Conservation (phyloP, 2,888 invertebrate species). For the Drosophila colorata region DNA sequence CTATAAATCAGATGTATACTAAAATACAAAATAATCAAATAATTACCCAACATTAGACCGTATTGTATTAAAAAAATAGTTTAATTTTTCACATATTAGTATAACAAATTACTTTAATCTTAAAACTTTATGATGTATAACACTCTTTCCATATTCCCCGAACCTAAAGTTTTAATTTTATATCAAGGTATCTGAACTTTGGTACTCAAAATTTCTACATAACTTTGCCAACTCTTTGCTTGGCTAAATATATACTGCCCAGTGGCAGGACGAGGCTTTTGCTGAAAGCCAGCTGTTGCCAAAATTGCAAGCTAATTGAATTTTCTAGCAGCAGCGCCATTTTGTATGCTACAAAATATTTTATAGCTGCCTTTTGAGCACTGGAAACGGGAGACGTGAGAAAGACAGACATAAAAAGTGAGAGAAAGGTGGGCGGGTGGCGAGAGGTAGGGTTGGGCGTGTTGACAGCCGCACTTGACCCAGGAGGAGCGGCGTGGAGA, state of each 20-base stretch:
- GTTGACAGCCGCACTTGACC: slow-evolving; percentile 62
- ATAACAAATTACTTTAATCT: too few relatives aligned
- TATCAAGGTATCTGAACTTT: slow-evolving; percentile 3
- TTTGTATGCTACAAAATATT: slow-evolving; percentile 77
- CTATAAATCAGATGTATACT: too few relatives aligned
- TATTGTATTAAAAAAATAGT: too few relatives aligned
- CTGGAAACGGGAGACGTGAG: slow-evolving; percentile 3
- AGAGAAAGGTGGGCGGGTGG: not conserved
- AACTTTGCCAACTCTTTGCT: slow-evolving; percentile 24
- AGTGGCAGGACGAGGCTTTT: slow-evolving; percentile 38
- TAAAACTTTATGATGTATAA: too few relatives aligned
- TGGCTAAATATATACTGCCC: slow-evolving; percentile 1
- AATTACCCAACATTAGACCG: too few relatives aligned
- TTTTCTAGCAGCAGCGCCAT: slow-evolving; percentile 80
- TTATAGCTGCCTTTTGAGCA: slow-evolving; percentile 65
- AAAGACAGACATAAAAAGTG: slow-evolving; percentile 2
- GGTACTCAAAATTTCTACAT: slow-evolving; percentile 1
- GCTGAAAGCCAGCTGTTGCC: slow-evolving; percentile 78
- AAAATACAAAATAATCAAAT: too few relatives aligned
- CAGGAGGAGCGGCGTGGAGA: slow-evolving; percentile 13
- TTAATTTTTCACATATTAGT: too few relatives aligned
- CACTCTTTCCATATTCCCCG: too few relatives aligned
- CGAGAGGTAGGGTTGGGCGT: slow-evolving; percentile 10
- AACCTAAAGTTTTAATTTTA: too few relatives aligned
- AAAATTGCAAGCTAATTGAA: slow-evolving; percentile 81